Evolutionary conservation across 2,888 invertebrate species (phyloP), one percentile per base, ranked within the genome.

Genomic region (Eilema sororculum): DNA sequence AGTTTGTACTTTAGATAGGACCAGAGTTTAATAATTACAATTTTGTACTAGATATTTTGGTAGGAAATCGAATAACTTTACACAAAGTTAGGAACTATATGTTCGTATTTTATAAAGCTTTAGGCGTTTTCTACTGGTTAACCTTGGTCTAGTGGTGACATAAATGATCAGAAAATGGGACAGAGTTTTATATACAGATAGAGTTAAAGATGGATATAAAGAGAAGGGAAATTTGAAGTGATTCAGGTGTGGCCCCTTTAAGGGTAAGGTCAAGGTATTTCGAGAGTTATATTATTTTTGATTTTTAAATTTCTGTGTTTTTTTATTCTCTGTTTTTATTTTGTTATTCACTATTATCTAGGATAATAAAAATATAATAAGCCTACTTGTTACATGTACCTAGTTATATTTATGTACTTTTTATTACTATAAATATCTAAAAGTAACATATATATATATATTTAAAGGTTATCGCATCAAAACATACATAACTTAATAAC

Each of bases 1-100:
- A 82, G 83, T 86, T 84, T 83, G 74, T 76, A 75, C 76, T 83
- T 80, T 75, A 79, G 78, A 71, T 78, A 71, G 72, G 60, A 70
- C 69, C 61, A 73, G 73, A 78, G 76, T 73, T 69, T 37, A 28
- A 61, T 61, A 67, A 66, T 61, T 62, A 20, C 22, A 25, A 59
- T 24, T 41, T n/a, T 68, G 22, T 41, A 46, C 46, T 30, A 28
- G 20, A 25, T 25, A 41, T 62, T 37, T 25, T 16, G n/a, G 37
- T 41, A 16, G 24, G 25, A 41, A 59, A 12, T 20, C 20, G 9
- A 52, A n/a, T 52, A n/a, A 52, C 2, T 52, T n/a, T 52, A 9
- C 16, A 52, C 52, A n/a, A 52, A n/a, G 20, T 52, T 52, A 52
- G 52, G 9, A 52, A 52, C n/a, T 52, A n/a, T 9, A 3, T n/a